phyloP scores from a whole-genome alignment of 2,888 invertebrate genomes.

The Rhagophthalmus giganteus region DNA sequence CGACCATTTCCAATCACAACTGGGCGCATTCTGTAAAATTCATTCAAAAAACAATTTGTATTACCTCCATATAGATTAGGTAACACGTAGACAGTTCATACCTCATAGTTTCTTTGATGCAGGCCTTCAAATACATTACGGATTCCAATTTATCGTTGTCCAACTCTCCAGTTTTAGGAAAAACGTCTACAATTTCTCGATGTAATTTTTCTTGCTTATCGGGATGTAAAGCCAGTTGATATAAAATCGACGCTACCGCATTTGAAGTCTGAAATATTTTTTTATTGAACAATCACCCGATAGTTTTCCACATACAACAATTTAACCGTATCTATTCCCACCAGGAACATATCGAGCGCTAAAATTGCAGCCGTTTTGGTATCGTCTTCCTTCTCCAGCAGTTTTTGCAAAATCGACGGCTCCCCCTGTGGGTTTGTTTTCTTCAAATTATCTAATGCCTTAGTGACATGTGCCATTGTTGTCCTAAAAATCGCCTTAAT shows the following conservation, averaged over 20 bases:
- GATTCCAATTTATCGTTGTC: constrained; percentile 63
- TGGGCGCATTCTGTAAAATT: constrained; percentile 67
- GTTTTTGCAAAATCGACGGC: constrained; percentile 66
- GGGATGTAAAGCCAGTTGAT: constrained; percentile 69
- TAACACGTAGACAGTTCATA: no score
- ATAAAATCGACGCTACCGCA: constrained; percentile 72
- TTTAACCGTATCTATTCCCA: constrained; percentile 77
- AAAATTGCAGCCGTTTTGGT: constrained; percentile 69
- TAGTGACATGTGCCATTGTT: constrained; percentile 65
- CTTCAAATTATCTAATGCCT: constrained; percentile 57
- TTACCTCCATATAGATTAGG: no score
- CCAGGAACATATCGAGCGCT: constrained; percentile 74
- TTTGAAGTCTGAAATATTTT: constrained; percentile 75
- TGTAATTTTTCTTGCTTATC: constrained; percentile 66
- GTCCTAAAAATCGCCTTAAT: constrained; percentile 59
- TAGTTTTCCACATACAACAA: no score
- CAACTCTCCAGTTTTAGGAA: constrained; percentile 58
- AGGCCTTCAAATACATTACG: constrained; percentile 71
- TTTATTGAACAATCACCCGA: background rate
- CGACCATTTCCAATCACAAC: constrained; percentile 77
- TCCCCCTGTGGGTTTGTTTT: constrained; percentile 51
- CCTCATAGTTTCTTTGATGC: constrained; percentile 76
- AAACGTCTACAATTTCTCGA: constrained; percentile 59
- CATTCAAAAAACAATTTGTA: no score
- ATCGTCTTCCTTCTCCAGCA: constrained; percentile 63